phyloP scores from a whole-genome alignment of 37 sponge, comb jelly and placozoan genomes.

The Aplysina aerophoba region DNA sequence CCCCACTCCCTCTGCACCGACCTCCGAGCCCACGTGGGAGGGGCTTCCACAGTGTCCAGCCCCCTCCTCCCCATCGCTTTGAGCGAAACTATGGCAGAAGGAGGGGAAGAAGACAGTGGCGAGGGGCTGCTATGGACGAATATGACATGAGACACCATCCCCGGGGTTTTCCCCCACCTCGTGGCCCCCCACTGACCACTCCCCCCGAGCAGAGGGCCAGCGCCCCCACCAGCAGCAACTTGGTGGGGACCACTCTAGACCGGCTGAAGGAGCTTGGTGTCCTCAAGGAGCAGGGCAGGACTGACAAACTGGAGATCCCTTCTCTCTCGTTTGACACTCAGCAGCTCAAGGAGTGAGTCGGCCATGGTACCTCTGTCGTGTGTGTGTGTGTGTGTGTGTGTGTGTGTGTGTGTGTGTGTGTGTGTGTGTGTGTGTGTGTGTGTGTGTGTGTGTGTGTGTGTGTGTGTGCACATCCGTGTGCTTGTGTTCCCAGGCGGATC shows the following conservation, averaged over 20 bases:
- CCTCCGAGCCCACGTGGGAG: too few relatives aligned
- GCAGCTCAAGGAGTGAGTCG: constrained; percentile 64
- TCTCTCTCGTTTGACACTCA: constrained; percentile 49
- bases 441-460: neutral
- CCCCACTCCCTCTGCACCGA: too few relatives aligned
- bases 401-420: neutral
- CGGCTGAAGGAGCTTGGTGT: too few relatives aligned
- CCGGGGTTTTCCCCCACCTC: neutral
- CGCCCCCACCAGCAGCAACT: neutral
- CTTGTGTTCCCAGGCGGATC: constrained; percentile 38
- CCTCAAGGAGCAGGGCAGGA: too few relatives aligned
- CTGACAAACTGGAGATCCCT: constrained; percentile 36
- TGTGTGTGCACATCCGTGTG: neutral
- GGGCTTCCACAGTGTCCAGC: too few relatives aligned
- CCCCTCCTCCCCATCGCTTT: too few relatives aligned
- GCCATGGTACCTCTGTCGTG: too few relatives aligned
- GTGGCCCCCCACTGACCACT: neutral
- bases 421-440: neutral
- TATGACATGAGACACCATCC: neutral
- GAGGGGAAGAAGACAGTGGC: too few relatives aligned
- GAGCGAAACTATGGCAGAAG: too few relatives aligned
- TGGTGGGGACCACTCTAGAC: too few relatives aligned
- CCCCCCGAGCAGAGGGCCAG: neutral
- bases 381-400: too few relatives aligned
- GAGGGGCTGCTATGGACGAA: too few relatives aligned